phyloP scores from a whole-genome alignment of 1,140 invertebrate genomes.

The Tetragnatha versicolor region DNA sequence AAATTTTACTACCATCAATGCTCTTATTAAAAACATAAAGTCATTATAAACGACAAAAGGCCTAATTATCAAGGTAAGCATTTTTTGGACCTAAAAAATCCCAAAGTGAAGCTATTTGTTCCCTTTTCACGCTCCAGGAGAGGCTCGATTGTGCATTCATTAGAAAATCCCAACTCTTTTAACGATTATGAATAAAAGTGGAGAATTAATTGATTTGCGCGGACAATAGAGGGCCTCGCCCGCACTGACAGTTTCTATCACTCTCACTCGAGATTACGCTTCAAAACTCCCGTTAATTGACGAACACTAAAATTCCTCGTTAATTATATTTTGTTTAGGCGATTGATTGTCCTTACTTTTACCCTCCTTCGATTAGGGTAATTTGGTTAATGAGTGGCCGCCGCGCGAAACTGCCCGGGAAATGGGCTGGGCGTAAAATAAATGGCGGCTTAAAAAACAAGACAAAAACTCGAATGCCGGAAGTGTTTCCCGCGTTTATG shows the following conservation, averaged over 20 bases:
- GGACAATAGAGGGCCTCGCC: constrained; percentile 16
- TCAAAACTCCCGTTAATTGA: constrained; percentile 34
- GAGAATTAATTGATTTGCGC: constrained; percentile 43
- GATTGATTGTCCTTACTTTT: constrained; percentile 15
- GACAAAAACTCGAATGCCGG: constrained; percentile 40
- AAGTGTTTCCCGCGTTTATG: constrained; percentile 24
- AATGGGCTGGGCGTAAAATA: constrained; percentile 19
- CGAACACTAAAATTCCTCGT: constrained; percentile 43
- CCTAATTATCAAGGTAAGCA: too few species aligned
- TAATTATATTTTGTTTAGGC: constrained; percentile 50
- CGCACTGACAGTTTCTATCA: constrained; percentile 30
- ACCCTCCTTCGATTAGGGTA: constrained; percentile 44
- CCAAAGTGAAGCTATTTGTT: constrained; percentile 15
- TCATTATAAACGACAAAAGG: too few species aligned
- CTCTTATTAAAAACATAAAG: too few species aligned
- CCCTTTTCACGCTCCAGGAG: constrained; percentile 21
- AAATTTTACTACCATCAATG: too few species aligned
- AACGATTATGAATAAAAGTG: constrained; percentile 44
- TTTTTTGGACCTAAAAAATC: too few species aligned
- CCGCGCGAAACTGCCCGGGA: background rate
- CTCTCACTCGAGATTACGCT: constrained; percentile 9
- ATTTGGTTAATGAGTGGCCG: constrained; percentile 39
- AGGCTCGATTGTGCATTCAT: constrained; percentile 45
- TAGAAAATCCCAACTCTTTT: constrained; percentile 39
- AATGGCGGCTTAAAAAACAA: background rate